phyloP scores from a whole-genome alignment of 2,888 invertebrate species.

The Orthonychiurus folsomi region DNA sequence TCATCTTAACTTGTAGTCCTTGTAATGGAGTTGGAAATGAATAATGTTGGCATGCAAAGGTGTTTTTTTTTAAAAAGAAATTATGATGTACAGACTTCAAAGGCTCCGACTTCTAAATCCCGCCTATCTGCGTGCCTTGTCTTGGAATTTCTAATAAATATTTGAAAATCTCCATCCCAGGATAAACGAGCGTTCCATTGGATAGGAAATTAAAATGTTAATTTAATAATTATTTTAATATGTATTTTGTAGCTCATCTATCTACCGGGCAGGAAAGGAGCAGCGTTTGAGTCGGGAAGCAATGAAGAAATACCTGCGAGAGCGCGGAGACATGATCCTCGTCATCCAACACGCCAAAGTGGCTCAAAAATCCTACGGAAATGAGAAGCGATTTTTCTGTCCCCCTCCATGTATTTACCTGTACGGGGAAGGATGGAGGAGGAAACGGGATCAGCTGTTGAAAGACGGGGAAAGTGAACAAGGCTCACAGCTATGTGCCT shows the following conservation, averaged over 20 bases:
- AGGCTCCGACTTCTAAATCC: too few relatives aligned
- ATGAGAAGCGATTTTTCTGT: conserved; percentile 98
- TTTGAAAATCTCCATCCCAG: too few relatives aligned
- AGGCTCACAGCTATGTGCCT: conserved; percentile 91
- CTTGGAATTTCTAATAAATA: too few relatives aligned
- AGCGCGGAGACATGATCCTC: conserved; percentile 89
- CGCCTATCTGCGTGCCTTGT: too few relatives aligned
- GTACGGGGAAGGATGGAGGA: conserved; percentile 96
- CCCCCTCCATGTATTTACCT: conserved; percentile 98
- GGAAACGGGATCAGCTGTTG: conserved; percentile 86
- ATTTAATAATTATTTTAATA: too few relatives aligned
- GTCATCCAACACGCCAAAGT: conserved; percentile 98
- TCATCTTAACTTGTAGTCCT: not conserved
- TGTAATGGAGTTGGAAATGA: too few relatives aligned
- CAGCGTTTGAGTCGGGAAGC: conserved; percentile 77
- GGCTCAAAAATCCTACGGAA: conserved; percentile 98
- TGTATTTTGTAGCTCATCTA: not conserved
- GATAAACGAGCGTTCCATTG: too few relatives aligned
- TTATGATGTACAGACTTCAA: too few relatives aligned
- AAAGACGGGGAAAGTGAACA: conserved; percentile 82
- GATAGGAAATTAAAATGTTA: too few relatives aligned
- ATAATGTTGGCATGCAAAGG: too few relatives aligned
- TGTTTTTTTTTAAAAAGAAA: too few relatives aligned
- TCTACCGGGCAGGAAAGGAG: conserved; percentile 50
- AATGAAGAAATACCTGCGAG: conserved; percentile 92